Evolutionary conservation across 2,113 vertebrate genomes (phyloP).

Genomic region (Saguinus imperator): DNA sequence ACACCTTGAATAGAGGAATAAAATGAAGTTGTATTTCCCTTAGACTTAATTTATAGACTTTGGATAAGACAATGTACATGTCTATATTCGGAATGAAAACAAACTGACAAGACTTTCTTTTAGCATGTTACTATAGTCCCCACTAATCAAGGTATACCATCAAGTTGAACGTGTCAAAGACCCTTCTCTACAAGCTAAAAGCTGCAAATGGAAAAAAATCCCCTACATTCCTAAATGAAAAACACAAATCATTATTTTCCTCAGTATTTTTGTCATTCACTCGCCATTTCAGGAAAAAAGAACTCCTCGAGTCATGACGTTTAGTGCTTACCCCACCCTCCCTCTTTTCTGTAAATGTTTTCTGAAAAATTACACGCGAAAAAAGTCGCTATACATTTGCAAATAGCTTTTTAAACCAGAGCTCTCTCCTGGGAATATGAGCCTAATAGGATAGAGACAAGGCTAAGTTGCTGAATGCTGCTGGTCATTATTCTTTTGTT

Average conservation of each 20-base stretch:
- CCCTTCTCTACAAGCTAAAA: neutral
- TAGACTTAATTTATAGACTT: slow-evolving; percentile 31
- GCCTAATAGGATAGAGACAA: slow-evolving; percentile 69
- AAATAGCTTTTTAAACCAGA: slow-evolving; percentile 65
- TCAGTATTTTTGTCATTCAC: slow-evolving; percentile 21
- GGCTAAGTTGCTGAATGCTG: slow-evolving; percentile 74
- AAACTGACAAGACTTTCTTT: slow-evolving; percentile 23
- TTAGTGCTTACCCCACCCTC: neutral
- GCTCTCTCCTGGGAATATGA: slow-evolving; percentile 58
- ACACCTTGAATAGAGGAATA: neutral
- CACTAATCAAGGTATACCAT: slow-evolving; percentile 16
- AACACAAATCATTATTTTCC: slow-evolving; percentile 38
- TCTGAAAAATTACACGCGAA: slow-evolving; percentile 58
- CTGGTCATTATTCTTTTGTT: slow-evolving; percentile 72
- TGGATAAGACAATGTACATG: neutral
- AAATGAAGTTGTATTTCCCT: neutral
- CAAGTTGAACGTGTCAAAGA: neutral
- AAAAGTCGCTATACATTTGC: slow-evolving; percentile 64
- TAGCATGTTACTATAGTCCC: neutral
- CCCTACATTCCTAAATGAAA: slow-evolving; percentile 4
- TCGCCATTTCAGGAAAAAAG: slow-evolving; percentile 11
- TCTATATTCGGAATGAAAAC: neutral
- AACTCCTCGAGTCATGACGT: neutral
- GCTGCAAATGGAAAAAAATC: neutral
- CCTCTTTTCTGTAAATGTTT: slow-evolving; percentile 13